Conservation (phyloP, 2,797 vertebrate genomes). For the Clarias laeviceps region DNA sequence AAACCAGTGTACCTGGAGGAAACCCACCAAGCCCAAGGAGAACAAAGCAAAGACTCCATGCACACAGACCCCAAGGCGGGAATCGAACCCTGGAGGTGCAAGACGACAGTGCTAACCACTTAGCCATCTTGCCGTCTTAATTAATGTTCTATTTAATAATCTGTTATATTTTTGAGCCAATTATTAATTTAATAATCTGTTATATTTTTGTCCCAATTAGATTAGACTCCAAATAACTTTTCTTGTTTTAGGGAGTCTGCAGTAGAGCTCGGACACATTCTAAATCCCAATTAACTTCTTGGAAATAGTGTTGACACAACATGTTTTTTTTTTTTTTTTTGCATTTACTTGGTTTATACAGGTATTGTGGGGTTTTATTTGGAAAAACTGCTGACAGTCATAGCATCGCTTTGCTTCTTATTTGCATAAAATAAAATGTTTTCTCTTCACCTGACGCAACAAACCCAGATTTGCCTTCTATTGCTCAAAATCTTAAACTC, state of each 20-base stretch:
- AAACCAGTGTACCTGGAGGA: too few relatives aligned
- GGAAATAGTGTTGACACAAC: background rate
- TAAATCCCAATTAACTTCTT: background rate
- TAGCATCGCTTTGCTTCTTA: background rate
- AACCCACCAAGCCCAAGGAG: too few relatives aligned
- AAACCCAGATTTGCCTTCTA: background rate
- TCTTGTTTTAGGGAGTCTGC: background rate
- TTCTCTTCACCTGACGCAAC: background rate
- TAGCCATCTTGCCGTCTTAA: too few relatives aligned
- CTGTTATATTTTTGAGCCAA: too few relatives aligned
- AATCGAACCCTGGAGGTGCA: too few relatives aligned
- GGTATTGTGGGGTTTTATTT: background rate
- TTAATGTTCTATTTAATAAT: background rate
- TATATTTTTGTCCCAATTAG: background rate
- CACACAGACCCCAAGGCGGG: too few relatives aligned
- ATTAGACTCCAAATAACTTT: background rate
- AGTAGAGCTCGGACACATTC: background rate
- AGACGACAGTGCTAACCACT: too few relatives aligned
- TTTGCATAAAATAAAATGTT: slow-evolving; percentile 9
- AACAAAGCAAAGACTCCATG: too few relatives aligned
- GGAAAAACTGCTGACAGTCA: background rate
- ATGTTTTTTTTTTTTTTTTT: background rate
- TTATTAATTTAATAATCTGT: background rate
- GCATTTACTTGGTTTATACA: background rate
- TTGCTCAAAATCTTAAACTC: background rate